A percentile compares a stretch with the other conserved stretches of the same genome.
These are phyloP conservation scores for Salmo trutta DNA, from an alignment of 2,797 vertebrate genomes.

Conservation along the genomic window DNA sequence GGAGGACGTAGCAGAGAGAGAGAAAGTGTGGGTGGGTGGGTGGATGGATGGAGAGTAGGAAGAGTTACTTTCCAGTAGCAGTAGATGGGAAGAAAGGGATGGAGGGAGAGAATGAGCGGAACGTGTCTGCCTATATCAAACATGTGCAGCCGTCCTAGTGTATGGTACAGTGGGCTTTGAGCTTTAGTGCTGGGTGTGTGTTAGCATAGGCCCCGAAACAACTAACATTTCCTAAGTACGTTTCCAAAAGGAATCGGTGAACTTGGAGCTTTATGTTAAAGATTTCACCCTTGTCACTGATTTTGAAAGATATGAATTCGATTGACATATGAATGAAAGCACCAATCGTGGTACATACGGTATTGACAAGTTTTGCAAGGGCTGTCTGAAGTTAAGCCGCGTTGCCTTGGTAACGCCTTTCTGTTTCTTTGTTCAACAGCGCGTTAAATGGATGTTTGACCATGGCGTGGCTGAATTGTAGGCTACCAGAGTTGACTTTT, in stretches of 20 bases:
- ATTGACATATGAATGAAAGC: neutral
- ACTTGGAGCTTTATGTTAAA: neutral
- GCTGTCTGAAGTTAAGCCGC: slow-evolving; percentile 11
- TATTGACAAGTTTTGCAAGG: neutral
- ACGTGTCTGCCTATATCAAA: slow-evolving; percentile 30
- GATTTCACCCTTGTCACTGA: neutral
- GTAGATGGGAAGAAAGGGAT: neutral
- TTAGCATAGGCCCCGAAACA: slow-evolving; percentile 7
- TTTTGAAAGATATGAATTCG: neutral
- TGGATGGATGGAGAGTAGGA: slow-evolving; percentile 9
- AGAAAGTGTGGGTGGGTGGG: slow-evolving; percentile 12
- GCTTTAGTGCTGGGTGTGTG: slow-evolving; percentile 12
- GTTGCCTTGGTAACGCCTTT: slow-evolving; percentile 65
- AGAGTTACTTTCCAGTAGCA: slow-evolving; percentile 6
- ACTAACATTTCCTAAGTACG: neutral
- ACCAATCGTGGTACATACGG: neutral
- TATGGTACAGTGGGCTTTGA: neutral
- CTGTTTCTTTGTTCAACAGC: slow-evolving; percentile 63
- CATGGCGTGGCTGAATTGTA: slow-evolving; percentile 52
- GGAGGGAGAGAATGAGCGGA: neutral
- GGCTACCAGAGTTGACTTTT: slow-evolving; percentile 37
- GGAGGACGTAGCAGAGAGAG: neutral
- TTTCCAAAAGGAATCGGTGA: neutral
- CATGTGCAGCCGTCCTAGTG: slow-evolving; percentile 35
- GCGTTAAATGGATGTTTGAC: slow-evolving; percentile 34